Evolutionary conservation across 2,113 vertebrate species (phyloP).

Genomic region (Eidolon helvum): DNA sequence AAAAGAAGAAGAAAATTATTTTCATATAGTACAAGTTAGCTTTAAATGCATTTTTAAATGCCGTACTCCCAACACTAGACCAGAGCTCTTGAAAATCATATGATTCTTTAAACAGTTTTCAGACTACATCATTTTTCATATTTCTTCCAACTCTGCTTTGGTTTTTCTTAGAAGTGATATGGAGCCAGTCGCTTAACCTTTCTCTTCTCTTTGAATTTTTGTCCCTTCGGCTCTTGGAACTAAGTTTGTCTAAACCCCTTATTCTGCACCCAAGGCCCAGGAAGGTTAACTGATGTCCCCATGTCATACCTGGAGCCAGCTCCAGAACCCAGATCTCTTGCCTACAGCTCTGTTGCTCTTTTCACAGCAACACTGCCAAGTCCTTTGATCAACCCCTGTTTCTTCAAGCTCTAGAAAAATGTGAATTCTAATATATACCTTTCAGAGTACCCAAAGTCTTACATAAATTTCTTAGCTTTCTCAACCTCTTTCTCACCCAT

Average conservation of each 20-base stretch:
- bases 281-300: not conserved
- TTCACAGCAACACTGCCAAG: not conserved
- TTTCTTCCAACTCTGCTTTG: constrained; percentile 34
- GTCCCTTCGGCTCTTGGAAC: not conserved
- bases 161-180: constrained; percentile 48
- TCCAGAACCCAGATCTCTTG: not conserved
- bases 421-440: not conserved
- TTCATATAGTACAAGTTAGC: constrained; percentile 57
- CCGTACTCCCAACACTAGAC: not conserved
- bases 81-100: constrained; percentile 36
- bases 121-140: constrained; percentile 35
- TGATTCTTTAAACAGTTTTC: constrained; percentile 60
- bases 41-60: constrained; percentile 56
- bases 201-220: constrained; percentile 46
- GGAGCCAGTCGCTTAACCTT: constrained; percentile 44
- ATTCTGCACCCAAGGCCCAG: not conserved
- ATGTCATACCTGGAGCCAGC: not conserved
- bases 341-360: not conserved
- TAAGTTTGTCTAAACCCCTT: not conserved
- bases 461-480: not conserved
- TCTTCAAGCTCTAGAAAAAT: constrained; percentile 4
- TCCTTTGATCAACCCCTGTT: not conserved
- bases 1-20: constrained; percentile 65
- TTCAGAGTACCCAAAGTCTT: not conserved
- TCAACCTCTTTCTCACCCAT: not conserved